Conservation (phyloP, 2,888 invertebrate genomes). For the Limnephilus rhombicus region DNA sequence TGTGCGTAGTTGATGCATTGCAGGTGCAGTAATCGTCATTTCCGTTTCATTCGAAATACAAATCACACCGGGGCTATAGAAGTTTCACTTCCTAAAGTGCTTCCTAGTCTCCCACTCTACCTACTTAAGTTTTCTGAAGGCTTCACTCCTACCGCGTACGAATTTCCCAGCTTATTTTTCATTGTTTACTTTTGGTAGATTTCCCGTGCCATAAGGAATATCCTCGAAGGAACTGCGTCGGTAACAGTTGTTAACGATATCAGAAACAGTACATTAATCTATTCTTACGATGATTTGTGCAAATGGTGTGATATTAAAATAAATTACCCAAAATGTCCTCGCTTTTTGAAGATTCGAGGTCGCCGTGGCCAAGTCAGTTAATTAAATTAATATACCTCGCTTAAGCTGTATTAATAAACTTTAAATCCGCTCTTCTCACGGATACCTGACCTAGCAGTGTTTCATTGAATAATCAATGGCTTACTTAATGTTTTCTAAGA, state of each 20-base stretch:
- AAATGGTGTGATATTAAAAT: constrained; percentile 29
- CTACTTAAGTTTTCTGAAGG: too few species aligned
- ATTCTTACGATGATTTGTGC: constrained; percentile 17
- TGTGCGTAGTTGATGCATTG: too few species aligned
- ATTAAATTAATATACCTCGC: constrained; percentile 7
- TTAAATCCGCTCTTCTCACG: background rate
- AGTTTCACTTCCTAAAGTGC: too few species aligned
- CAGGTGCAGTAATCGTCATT: too few species aligned
- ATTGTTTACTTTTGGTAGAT: background rate
- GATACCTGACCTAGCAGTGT: constrained; percentile 27
- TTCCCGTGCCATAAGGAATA: background rate
- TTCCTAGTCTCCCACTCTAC: too few species aligned
- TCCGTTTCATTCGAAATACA: too few species aligned
- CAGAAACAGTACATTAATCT: constrained; percentile 19
- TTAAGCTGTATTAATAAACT: background rate
- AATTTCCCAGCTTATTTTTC: too few species aligned
- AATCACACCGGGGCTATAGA: too few species aligned
- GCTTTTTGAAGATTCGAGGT: constrained; percentile 14
- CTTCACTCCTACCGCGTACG: too few species aligned
- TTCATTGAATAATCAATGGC: background rate
- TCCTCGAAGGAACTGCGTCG: background rate
- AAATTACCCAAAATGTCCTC: background rate
- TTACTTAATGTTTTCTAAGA: background rate
- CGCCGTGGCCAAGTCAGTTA: background rate
- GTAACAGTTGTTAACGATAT: constrained; percentile 30